Base-by-base conservation (phyloP, 2,797 vertebrate species). In the Carduelis carduelis region DNA sequence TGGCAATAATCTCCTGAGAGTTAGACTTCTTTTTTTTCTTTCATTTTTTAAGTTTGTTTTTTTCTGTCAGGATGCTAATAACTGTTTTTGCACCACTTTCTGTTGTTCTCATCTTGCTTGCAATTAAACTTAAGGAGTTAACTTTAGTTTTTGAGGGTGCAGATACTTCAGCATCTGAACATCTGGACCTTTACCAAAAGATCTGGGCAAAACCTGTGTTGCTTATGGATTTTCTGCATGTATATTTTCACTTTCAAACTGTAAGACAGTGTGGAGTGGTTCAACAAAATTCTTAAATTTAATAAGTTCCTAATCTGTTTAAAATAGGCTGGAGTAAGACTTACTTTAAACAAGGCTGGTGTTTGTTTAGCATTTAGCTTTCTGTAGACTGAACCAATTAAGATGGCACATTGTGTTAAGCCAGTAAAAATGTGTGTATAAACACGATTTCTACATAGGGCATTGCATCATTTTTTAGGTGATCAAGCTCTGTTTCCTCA, bases 231-330 rank as follows among this genome's bases (percentile, higher is more conserved):
- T 91, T 81, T n/a, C 57, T 87, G 46, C 30, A 35, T 37, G 61
- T 70, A 19, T 71, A 44, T 83, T 94, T 92, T 81, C 84, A 78
- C 69, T 94, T 93, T 87, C 44, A 50, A 89, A 81, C 35, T 46
- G 35, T 75, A 57, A 55, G 43, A 20, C 43, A 52, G 17, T 1
- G 26, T n/a, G 35, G 57, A 83, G 39, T 71, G 39, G 43, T 70
- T 84, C 68, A 72, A 41, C 39, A 76, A 66, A 89, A 49, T 87
- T 39, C 43, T 95, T 71, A 32, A 50, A 64, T 89, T 82, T 90
- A 83, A 84, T 70, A 43, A 70, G 12, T 69, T 88, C 55, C 75
- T 94, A 83, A 83, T 89, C 68, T 79, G 28, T 83, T 96, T 91
- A 52, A 94, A 83, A 75, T 35, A 66, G 52, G 15, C 21, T 14